phyloP scores from a whole-genome alignment of 1,140 invertebrate genomes.

The Macrocentrus cingulum region DNA sequence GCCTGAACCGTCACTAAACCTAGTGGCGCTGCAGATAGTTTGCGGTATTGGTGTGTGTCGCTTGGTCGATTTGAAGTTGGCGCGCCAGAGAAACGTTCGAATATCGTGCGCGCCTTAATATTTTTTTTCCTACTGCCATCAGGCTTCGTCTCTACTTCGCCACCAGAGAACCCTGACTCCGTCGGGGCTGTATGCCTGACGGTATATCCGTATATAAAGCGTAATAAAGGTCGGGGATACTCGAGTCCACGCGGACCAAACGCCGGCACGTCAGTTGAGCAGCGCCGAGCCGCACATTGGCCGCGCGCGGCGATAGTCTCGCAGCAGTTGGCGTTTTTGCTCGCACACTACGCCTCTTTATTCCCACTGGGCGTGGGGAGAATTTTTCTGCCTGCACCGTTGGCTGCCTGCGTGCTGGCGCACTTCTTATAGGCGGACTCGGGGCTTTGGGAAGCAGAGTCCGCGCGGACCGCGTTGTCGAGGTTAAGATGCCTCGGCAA shows the following conservation, averaged over 20 bases:
- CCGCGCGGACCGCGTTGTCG: conserved; percentile 31
- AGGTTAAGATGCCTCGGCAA: conserved; percentile 59
- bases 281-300: conserved; percentile 39
- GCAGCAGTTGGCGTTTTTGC: conserved; percentile 45
- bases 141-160: conserved; percentile 30
- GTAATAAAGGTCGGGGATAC: conserved; percentile 33
- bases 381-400: conserved; percentile 40
- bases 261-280: conserved; percentile 26
- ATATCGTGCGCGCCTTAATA: conserved; percentile 34
- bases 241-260: conserved; percentile 51
- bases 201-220: conserved; percentile 33
- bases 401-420: conserved; percentile 31
- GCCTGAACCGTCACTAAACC: conserved; percentile 25
- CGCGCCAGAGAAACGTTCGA: conserved; percentile 46
- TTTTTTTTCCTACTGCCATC: conserved; percentile 34
- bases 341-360: conserved; percentile 46
- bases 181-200: conserved; percentile 15
- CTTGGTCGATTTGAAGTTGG: conserved; percentile 38
- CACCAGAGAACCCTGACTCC: conserved; percentile 12
- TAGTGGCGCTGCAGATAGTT: conserved; percentile 19
- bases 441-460: conserved; percentile 34
- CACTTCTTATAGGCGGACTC: conserved; percentile 39
- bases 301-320: conserved; percentile 10
- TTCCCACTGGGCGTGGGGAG: conserved; percentile 43
- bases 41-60: conserved; percentile 17